Conservation (phyloP, 2,113 vertebrate species). For the Cyrtonyx montezumae region DNA sequence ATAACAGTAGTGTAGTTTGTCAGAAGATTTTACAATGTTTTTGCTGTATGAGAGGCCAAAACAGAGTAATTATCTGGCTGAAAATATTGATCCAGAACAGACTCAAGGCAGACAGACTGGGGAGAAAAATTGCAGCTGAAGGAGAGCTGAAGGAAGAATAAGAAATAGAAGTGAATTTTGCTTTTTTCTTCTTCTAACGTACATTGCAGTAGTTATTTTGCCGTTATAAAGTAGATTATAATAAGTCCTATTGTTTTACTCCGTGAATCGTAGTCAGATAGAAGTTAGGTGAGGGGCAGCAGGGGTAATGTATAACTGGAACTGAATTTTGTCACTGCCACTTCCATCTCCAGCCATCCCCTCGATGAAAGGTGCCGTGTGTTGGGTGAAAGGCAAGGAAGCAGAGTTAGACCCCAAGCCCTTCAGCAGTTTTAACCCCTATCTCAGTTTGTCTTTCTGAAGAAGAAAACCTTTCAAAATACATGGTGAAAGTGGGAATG, state of each 20-base stretch:
- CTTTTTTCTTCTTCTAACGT: neutral
- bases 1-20: neutral
- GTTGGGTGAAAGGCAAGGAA: neutral
- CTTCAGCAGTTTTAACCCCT: neutral
- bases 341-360: neutral
- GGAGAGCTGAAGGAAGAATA: neutral
- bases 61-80: neutral
- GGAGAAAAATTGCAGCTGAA: neutral
- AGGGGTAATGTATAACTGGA: neutral
- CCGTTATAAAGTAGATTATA: neutral
- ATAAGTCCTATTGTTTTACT: neutral
- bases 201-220: neutral
- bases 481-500: neutral
- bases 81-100: neutral
- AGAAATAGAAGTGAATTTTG: neutral
- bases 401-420: neutral
- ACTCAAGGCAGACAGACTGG: neutral
- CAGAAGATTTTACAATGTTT: neutral
- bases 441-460: neutral
- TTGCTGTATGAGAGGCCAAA: neutral
- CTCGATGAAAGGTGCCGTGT: fast-evolving
- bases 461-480: neutral
- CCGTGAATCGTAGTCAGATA: neutral
- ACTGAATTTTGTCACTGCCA: neutral
- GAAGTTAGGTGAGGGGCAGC: neutral